phyloP scores from a whole-genome alignment of 1,140 invertebrate species.

The Scaptomyza graminum region DNA sequence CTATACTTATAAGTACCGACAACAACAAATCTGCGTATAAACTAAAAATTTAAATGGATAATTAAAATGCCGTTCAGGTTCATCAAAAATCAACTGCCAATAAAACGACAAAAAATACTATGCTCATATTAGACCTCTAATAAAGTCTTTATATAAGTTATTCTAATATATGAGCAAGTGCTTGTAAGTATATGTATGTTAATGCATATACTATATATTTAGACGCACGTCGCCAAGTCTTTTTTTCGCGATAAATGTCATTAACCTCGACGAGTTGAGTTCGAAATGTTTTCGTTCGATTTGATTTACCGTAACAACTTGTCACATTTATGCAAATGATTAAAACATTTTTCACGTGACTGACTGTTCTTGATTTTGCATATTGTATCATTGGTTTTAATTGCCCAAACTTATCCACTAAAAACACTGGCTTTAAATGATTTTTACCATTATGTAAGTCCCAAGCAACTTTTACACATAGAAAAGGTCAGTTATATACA shows the following conservation, averaged over 20 bases:
- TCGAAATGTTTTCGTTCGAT: conserved; percentile 39
- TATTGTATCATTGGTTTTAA: conserved; percentile 50
- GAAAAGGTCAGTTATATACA: conserved; percentile 17
- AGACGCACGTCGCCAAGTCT: conserved; percentile 36
- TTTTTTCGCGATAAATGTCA: conserved; percentile 52
- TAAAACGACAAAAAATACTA: conserved; percentile 19
- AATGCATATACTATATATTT: conserved; percentile 44
- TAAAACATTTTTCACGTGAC: conserved; percentile 49
- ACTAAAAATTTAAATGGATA: conserved; percentile 2
- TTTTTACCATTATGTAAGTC: conserved; percentile 9
- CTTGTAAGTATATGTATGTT: conserved; percentile 36
- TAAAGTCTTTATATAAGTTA: background rate
- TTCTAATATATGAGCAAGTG: background rate
- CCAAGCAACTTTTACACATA: conserved; percentile 1
- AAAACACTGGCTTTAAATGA: conserved; percentile 2
- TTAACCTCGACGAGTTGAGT: conserved; percentile 62
- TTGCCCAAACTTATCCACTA: background rate
- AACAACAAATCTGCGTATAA: background rate
- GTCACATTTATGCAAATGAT: conserved; percentile 38
- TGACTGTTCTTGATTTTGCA: conserved; percentile 32
- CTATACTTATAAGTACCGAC: conserved; percentile 43
- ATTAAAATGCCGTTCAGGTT: conserved; percentile 22
- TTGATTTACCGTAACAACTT: conserved; percentile 51
- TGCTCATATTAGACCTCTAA: background rate
- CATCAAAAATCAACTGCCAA: conserved; percentile 24